Conservation (phyloP, 2,113 vertebrate genomes). For the Jaculus jaculus region DNA sequence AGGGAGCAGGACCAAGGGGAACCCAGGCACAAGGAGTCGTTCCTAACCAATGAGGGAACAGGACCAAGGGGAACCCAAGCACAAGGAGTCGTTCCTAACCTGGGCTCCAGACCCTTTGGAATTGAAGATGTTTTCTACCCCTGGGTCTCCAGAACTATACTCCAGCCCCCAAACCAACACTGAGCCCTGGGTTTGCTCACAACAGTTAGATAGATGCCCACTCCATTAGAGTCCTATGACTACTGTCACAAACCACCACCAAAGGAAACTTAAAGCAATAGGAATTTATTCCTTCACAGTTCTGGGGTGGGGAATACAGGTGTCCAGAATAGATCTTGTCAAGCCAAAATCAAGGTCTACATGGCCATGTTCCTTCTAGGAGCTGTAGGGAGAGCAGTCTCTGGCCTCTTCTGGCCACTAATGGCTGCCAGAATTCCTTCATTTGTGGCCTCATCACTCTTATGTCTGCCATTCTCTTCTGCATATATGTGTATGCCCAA, state of each 20-base stretch:
- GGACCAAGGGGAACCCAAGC: background rate
- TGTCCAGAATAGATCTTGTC: too few species aligned
- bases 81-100: background rate
- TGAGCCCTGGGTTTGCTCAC: background rate
- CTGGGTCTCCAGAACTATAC: background rate
- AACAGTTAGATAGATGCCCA: background rate
- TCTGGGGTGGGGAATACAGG: background rate
- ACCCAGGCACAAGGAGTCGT: fast-evolving
- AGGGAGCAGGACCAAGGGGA: background rate
- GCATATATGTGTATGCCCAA: background rate
- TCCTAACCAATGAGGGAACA: background rate
- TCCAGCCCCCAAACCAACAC: too few species aligned
- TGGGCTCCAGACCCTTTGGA: background rate
- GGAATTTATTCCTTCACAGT: background rate
- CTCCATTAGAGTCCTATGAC: background rate
- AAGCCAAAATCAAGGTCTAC: background rate
- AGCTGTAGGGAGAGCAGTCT: background rate
- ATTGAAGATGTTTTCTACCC: background rate
- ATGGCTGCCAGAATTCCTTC: background rate
- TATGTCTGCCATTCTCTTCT: background rate
- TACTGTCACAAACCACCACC: background rate
- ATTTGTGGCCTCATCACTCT: background rate
- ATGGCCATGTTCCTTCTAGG: background rate
- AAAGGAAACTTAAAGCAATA: background rate
- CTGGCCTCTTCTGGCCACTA: background rate